Percentiles rank a stretch among this genome's conserved stretches.
phyloP scores from a whole-genome alignment of 2,113 vertebrate species.

The Mionectes macconnelli region DNA sequence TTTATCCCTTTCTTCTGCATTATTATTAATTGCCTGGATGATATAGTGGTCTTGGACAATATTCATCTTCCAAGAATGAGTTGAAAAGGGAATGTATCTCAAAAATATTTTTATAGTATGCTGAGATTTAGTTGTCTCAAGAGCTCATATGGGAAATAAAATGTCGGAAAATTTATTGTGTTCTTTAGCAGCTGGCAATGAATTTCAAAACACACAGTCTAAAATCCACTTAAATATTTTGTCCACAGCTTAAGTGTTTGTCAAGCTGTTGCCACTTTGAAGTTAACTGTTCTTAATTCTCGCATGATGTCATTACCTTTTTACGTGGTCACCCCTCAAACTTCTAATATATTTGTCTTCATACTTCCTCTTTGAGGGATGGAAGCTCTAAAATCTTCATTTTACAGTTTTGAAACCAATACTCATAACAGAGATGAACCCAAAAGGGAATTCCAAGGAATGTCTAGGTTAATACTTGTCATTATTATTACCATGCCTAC shows the following conservation, averaged over 20 bases:
- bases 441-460: background rate
- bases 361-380: background rate
- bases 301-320: background rate
- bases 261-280: background rate
- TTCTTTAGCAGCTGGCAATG: conserved; percentile 34
- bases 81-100: conserved; percentile 22
- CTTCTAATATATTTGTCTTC: background rate
- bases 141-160: conserved; percentile 24
- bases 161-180: conserved; percentile 22
- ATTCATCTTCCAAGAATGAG: conserved; percentile 35
- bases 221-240: conserved; percentile 7
- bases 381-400: background rate
- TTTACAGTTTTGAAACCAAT: background rate
- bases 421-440: background rate
- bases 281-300: background rate
- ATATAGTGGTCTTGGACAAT: conserved; percentile 17
- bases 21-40: conserved; percentile 28
- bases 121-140: conserved; percentile 35
- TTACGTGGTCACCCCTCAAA: background rate
- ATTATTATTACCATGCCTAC: background rate
- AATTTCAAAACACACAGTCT: conserved; percentile 5
- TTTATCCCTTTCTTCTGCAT: conserved; percentile 5
- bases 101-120: conserved; percentile 22
- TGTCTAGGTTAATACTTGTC: background rate
- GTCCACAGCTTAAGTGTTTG: background rate